Base-by-base conservation (phyloP, 2,888 invertebrate genomes). In the Leucozona laternaria region DNA sequence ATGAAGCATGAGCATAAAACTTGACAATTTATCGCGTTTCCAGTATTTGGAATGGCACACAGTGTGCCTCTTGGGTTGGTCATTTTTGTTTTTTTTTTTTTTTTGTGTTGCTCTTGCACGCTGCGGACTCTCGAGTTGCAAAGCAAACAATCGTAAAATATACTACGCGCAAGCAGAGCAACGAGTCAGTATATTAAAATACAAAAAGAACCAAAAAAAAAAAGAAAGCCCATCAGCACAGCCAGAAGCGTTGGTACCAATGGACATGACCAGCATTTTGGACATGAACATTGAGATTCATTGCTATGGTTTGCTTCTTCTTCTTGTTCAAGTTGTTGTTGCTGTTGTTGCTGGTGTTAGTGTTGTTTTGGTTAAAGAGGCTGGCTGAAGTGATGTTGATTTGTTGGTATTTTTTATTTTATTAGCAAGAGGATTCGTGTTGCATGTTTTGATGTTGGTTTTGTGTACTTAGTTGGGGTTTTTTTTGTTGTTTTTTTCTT, bases 211-310 rank as follows among this genome's bases (percentile, higher is more conserved):
- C 17, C 60, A 22, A 45, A 70, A 58, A 72, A 25, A 22, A 17
- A 40, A 73, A 48, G n/a, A 15, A 58, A 80, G 45, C 76, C 76
- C 80, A 85, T 80, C 84, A 84, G 80, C 80, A 72, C 55, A 77
- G 86, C 86, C 86, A 82, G 86, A 86, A 86, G 86, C 86, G 82
- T 86, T 82, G 86, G 82, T 64, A 64, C 75, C 82, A 79, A 78
- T 86, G 82, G 82, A 79, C 86, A 86, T 86, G 86, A 82, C 82
- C 75, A 86, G 75, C 82, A 66, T 82, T 86, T 82, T 53, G 73
- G 86, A 86, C 86, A 86, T 86, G 86, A 86, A 82, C 86, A 86
- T 86, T 86, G 73, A 78, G 86, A 82, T 86, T 86, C 86, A 86
- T 82, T 75, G 86, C 82, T 55, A 37, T 53, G 71, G 57, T 50